Percentiles rank a stretch among this genome's conserved stretches.
Conservation (phyloP, 1,140 invertebrate genomes). For the Sycobia sp. region DNA sequence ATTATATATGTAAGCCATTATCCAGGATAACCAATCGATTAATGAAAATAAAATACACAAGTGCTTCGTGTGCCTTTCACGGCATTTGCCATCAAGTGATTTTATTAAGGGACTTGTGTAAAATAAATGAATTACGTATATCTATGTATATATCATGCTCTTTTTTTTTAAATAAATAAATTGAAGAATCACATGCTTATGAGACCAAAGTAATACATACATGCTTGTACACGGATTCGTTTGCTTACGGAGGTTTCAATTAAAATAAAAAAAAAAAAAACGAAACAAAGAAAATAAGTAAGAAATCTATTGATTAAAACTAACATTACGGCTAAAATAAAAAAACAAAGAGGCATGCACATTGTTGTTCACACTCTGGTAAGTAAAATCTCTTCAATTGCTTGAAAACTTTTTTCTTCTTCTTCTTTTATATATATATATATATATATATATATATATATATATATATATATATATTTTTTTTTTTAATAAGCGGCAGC, state of each 20-base stretch:
- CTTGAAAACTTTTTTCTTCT: slow-evolving; percentile 11
- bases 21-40: slow-evolving; percentile 19
- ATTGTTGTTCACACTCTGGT: slow-evolving; percentile 4
- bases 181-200: slow-evolving; percentile 53
- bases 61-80: slow-evolving; percentile 47
- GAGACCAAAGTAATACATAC: slow-evolving; percentile 48
- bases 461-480: too few species aligned
- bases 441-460: too few species aligned
- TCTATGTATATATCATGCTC: slow-evolving; percentile 50
- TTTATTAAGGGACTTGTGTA: slow-evolving; percentile 51
- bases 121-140: too few species aligned
- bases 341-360: slow-evolving; percentile 27
- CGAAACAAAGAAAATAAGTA: slow-evolving; percentile 40
- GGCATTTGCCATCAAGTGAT: slow-evolving; percentile 58
- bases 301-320: slow-evolving; percentile 34
- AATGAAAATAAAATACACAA: slow-evolving; percentile 56
- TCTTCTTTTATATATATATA: too few species aligned
- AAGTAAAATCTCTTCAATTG: slow-evolving; percentile 10
- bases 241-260: too few species aligned
- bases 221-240: slow-evolving; percentile 49
- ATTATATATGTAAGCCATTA: slow-evolving; percentile 7
- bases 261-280: slow-evolving; percentile 33
- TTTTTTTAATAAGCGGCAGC: too few species aligned
- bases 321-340: slow-evolving; percentile 35
- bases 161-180: slow-evolving; percentile 53